Evolutionary conservation across 53 echinoderm and acorn worm species (phyloP).

Genomic region (Arbacia lixula): DNA sequence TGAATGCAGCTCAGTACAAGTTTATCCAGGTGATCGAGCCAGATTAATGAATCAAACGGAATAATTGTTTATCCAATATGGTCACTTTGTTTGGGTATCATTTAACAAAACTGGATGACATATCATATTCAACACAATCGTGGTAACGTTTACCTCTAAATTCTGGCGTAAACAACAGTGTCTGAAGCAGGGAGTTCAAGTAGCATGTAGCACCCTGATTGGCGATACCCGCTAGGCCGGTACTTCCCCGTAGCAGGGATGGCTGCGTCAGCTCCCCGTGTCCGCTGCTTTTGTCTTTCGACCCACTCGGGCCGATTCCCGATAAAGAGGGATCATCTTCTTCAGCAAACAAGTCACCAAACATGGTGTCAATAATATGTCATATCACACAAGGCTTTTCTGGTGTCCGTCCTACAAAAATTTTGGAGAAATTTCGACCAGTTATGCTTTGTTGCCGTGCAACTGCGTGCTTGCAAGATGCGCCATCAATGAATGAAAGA

Average conservation of each 20-base stretch:
- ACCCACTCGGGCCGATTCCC: neutral
- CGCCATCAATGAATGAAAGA: no score
- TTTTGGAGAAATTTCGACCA: no score
- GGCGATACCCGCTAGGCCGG: conserved; percentile 88
- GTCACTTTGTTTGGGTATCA: no score
- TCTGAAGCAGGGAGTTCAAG: conserved; percentile 90
- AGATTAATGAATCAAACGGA: no score
- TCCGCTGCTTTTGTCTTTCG: conserved; percentile 18
- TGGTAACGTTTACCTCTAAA: conserved; percentile 98
- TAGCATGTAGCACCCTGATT: conserved; percentile 97
- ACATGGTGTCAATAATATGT: conserved; percentile 40
- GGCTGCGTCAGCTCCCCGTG: conserved; percentile 17
- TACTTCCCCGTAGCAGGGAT: conserved; percentile 55
- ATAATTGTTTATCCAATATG: no score
- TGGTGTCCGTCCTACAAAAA: no score
- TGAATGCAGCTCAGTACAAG: no score
- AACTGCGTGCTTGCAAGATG: neutral
- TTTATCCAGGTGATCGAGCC: no score
- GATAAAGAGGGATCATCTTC: conserved; percentile 28
- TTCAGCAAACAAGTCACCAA: conserved; percentile 74
- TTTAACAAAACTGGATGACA: no score
- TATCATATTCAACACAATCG: no score
- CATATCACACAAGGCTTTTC: neutral
- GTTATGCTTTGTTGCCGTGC: neutral
- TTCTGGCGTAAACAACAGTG: conserved; percentile 89